These are phyloP conservation scores for Falco peregrinus DNA, from an alignment of 2,797 vertebrate species.

Conservation along the genomic window DNA sequence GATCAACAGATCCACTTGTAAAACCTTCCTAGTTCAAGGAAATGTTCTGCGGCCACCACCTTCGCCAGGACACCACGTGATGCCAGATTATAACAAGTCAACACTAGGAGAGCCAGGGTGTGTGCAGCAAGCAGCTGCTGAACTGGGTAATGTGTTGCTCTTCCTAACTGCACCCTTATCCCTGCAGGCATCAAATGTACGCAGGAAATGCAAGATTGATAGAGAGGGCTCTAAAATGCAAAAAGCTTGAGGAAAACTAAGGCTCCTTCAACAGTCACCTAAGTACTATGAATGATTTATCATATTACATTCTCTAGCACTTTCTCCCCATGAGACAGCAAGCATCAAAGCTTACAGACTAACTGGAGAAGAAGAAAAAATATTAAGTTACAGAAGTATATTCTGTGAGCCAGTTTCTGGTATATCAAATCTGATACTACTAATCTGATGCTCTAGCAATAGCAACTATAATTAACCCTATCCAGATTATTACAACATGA, in stretches of 20 bases:
- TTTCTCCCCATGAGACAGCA: not conserved
- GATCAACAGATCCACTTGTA: conserved; percentile 35
- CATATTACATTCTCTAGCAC: not conserved
- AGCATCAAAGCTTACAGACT: not conserved
- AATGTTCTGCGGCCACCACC: conserved; percentile 3
- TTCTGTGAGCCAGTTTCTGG: not conserved
- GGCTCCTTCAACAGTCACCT: not conserved
- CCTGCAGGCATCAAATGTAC: not conserved
- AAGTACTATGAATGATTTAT: not conserved
- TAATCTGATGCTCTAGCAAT: not conserved
- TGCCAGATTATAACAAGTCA: conserved; percentile 22
- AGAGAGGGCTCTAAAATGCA: not conserved
- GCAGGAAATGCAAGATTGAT: not conserved
- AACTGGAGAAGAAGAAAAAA: not conserved
- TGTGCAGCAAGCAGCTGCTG: not conserved
- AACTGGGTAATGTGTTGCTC: not conserved
- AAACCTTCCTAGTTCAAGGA: conserved; percentile 14
- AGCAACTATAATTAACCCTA: not conserved
- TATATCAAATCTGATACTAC: not conserved
- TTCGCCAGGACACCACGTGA: conserved; percentile 32
- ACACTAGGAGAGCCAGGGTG: not conserved
- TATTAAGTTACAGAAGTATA: not conserved
- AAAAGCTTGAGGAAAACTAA: not conserved
- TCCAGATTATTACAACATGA: not conserved
- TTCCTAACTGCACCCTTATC: not conserved